Percentiles rank a stretch among this genome's conserved stretches.
phyloP scores from a whole-genome alignment of 2,797 vertebrate species.

The Spinus pinus region DNA sequence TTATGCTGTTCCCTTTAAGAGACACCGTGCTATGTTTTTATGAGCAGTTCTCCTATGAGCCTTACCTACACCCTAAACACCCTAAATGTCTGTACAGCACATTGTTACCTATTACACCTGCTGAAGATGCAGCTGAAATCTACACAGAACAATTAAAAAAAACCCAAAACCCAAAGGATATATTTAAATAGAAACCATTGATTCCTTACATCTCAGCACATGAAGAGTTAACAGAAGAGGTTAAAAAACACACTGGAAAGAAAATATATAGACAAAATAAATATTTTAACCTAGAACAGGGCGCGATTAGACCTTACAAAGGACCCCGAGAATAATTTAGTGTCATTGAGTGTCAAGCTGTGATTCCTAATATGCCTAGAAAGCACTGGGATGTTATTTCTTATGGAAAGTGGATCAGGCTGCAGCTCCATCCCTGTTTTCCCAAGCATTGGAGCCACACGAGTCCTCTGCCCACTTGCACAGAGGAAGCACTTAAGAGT shows the following conservation, averaged over 20 bases:
- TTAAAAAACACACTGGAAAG: constrained; percentile 52
- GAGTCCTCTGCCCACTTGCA: not conserved
- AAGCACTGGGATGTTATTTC: not conserved
- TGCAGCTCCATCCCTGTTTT: constrained; percentile 6
- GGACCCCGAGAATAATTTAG: constrained; percentile 66
- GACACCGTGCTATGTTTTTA: not conserved
- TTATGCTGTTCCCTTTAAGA: constrained; percentile 12
- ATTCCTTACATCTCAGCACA: constrained; percentile 62
- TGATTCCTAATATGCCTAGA: not conserved
- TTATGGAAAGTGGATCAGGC: not conserved
- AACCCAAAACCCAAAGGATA: not conserved
- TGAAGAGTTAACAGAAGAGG: constrained; percentile 43
- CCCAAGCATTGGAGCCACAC: rapidly evolving
- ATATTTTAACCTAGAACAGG: constrained; percentile 68
- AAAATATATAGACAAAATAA: constrained; percentile 73
- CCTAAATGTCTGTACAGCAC: not conserved
- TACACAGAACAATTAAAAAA: not conserved
- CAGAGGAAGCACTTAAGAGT: not conserved
- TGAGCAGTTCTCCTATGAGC: constrained; percentile 38
- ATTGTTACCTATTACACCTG: not conserved
- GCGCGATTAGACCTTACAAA: constrained; percentile 55
- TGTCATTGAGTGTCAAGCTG: constrained; percentile 56
- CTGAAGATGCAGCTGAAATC: not conserved
- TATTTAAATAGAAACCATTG: constrained; percentile 39
- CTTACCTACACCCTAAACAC: not conserved